Evolutionary conservation across 1,140 invertebrate genomes (phyloP), one percentile per base, ranked within the genome.

Genomic region (Asobara japonica): DNA sequence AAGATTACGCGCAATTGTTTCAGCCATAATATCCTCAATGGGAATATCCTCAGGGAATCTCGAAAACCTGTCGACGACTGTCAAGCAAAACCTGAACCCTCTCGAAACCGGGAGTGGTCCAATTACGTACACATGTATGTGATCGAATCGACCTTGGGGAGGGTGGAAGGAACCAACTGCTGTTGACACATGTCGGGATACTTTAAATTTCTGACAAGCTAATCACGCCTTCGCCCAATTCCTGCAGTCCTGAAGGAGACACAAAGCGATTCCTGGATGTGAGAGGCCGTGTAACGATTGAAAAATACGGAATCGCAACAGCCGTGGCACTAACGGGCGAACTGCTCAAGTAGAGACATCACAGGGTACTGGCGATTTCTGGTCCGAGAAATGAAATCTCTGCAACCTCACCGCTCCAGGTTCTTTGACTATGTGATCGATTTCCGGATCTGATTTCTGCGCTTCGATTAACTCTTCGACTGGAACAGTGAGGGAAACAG

Each of bases 401-500:
- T 36, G 31, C 31, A 36, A 11, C 5, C 11, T 11, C 31, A 36
- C 5, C 11, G 31, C 11, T 36, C 31, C 11, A 5, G 5, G 31
- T 36, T 36, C 31, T n/a, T 11, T 5, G 11, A 36, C 5, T 11
- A 36, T 5, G 5, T 11, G 31, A 5, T 36, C 5, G 11, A 36
- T 5, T 36, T 36, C 31, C 31, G 5, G 5, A 36, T 36, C 31
- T 36, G 5, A 6, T 6, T 5, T 6, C 31, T 36, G 31, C 11
- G 5, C 31, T 5, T 6, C 5, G 31, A 11, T 11, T 11, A 36
- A 6, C 5, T 36, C 31, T 67, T 69, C 20, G 62, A 61, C 66
- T 65, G 73, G 45, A 16, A 77, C 31, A 27, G 41, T 22, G 3
- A 38, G 20, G 16, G 29, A 51, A 18, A 73, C 22, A 27, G 20